Conservation (phyloP, 2,797 vertebrate genomes). For the Pterois miles region DNA sequence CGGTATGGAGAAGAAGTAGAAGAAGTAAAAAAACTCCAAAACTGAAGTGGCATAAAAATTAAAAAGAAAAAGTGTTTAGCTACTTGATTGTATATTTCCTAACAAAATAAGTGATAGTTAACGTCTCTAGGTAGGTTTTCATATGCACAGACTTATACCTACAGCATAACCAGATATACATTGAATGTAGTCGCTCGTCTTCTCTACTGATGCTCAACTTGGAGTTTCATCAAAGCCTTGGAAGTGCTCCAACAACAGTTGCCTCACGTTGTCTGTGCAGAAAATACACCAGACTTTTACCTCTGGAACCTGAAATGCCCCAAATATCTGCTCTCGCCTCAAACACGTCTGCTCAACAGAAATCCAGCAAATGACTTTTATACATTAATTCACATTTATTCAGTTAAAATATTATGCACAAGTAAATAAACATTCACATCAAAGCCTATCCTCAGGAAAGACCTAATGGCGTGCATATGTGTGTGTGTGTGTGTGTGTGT, state of each 20-base stretch:
- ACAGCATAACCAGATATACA: not conserved
- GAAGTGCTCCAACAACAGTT: not conserved
- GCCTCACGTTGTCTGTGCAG: not conserved
- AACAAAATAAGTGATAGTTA: not conserved
- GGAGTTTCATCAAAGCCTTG: not conserved
- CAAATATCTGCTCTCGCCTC: conserved; percentile 4
- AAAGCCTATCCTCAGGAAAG: conserved; percentile 34
- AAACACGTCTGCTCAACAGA: conserved; percentile 8
- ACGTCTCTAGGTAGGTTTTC: not conserved
- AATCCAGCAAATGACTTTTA: conserved; percentile 6
- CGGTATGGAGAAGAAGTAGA: not conserved
- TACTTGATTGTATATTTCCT: not conserved
- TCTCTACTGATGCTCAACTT: not conserved
- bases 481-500: not conserved
- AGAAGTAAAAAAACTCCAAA: no score
- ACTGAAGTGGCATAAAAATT: not conserved
- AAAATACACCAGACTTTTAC: not conserved
- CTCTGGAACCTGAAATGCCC: conserved; percentile 5
- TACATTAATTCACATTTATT: conserved; percentile 38
- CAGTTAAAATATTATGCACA: conserved; percentile 30
- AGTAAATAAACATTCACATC: conserved; percentile 40
- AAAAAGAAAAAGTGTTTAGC: not conserved
- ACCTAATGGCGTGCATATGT: conserved; percentile 8
- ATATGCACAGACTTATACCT: not conserved
- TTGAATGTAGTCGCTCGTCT: not conserved